Evolutionary conservation across 1,140 invertebrate genomes (phyloP).

Genomic region (Lasaia peninsularis): DNA sequence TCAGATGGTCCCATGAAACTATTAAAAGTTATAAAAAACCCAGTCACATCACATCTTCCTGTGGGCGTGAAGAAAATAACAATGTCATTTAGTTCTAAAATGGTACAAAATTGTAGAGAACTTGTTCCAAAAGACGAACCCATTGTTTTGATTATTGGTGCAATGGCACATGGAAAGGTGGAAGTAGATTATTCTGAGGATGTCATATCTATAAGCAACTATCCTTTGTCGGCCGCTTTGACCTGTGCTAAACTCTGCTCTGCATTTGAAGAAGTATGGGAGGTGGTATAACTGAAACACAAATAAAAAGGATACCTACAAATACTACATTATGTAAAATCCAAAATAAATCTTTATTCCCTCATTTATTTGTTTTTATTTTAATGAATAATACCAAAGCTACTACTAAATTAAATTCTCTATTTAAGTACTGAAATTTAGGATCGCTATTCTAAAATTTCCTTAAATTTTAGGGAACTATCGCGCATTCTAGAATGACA

Average conservation of each 20-base stretch:
- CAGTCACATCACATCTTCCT: conserved; percentile 96
- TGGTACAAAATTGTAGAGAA: conserved; percentile 86
- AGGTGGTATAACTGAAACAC: conserved; percentile 80
- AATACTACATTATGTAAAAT: no score
- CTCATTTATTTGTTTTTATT: no score
- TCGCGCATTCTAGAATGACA: no score
- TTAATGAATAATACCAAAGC: no score
- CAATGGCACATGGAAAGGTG: conserved; percentile 97
- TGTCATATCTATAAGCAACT: conserved; percentile 94
- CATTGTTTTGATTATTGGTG: conserved; percentile 94
- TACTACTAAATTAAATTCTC: no score
- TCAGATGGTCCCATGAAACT: conserved; percentile 93
- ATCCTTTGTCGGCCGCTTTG: conserved; percentile 96
- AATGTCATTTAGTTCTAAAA: conserved; percentile 93
- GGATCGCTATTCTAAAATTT: no score
- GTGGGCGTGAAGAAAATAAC: conserved; percentile 94
- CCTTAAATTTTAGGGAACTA: no score
- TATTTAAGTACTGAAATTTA: no score
- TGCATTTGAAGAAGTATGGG: conserved; percentile 98
- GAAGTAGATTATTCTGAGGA: conserved; percentile 95
- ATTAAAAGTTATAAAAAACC: conserved; percentile 98
- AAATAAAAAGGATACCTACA: no score
- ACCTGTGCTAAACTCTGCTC: conserved; percentile 97
- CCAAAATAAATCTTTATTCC: no score
- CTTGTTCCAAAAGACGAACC: conserved; percentile 91